Base-by-base conservation (phyloP, 2,888 invertebrate genomes). In the Eudasyphora cyanicolor region DNA sequence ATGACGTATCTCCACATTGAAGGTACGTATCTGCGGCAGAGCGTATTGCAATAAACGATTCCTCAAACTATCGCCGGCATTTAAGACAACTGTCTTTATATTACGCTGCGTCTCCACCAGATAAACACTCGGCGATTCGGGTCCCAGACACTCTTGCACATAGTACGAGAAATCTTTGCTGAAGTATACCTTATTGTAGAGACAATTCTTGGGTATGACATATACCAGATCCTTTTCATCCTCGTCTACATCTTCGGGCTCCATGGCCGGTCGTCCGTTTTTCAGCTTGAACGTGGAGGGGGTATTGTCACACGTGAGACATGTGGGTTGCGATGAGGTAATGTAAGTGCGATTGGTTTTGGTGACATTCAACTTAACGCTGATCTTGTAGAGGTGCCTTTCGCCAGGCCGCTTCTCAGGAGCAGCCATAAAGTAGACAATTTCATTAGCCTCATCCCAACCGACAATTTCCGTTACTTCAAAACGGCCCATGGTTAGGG, bases 371-470 rank as follows among this genome's bases (percentile, higher is more conserved):
- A 93, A 89, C 91, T 93, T 91, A 88, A 93, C 88, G 89, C 89
- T 90, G 86, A 96, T 94, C 89, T 96, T 94, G 93, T 96, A 97
- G 85, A 98, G 92, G 91, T 98, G 98, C 0, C 97, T 93, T 89
- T 96, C 95, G 0, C 96, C 96, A 0, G 98, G 96, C 86, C 95
- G 94, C 69, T 95, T 95, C 86, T 95, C 95, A 1, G 95, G 95
- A 6, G 96, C 96, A 45, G 96, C 97, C 87, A 97, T 94, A 88
- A 96, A 96, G 92, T 97, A 98, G 94, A 96, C 93, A 70, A 94
- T 92, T 85, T 95, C 94, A 86, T 94, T 94, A 77, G 93, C 92
- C 88, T 96, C 95, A 88, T 97, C 96, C 96, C 96, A 97, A 0
- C 95, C 95, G 7, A 96, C 91, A 27, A 97, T 93, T 88, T 94